phyloP scores from a whole-genome alignment of 2,888 invertebrate genomes.

The Dynastes grantii region DNA sequence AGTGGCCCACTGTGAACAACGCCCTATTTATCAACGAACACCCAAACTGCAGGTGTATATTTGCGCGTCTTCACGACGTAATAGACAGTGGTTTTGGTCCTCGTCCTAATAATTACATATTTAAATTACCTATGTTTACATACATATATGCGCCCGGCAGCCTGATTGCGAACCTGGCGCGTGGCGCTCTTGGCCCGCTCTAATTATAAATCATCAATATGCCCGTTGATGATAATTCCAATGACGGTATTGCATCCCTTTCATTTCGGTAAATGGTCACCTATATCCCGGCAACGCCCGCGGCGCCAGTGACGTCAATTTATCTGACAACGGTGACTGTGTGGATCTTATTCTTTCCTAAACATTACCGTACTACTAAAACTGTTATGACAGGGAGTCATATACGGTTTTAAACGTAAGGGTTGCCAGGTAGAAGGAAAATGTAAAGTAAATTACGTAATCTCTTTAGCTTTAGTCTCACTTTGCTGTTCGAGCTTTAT shows the following conservation, averaged over 20 bases:
- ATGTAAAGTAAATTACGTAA: background rate
- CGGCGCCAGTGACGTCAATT: conserved; percentile 3
- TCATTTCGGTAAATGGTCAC: conserved; percentile 30
- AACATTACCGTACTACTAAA: background rate
- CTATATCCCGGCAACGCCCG: background rate
- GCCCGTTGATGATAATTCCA: conserved; percentile 38
- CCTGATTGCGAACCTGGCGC: too few relatives aligned
- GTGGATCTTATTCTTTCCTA: background rate
- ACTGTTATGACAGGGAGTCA: conserved; percentile 3
- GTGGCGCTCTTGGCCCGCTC: too few relatives aligned
- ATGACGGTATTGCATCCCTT: conserved; percentile 36
- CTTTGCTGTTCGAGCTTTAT: background rate
- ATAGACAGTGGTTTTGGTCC: too few relatives aligned
- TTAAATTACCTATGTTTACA: too few relatives aligned
- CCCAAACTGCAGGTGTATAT: too few relatives aligned
- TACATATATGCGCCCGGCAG: too few relatives aligned
- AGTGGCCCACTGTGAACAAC: too few relatives aligned
- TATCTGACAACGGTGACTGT: background rate
- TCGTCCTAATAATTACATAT: too few relatives aligned
- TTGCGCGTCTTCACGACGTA: too few relatives aligned
- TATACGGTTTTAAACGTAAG: background rate
- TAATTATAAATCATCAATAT: conserved; percentile 29
- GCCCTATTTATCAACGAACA: too few relatives aligned
- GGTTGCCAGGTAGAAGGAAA: background rate
- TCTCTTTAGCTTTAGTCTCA: background rate